phyloP scores from a whole-genome alignment of 2,113 vertebrate genomes.

The Bubo blakistoni region DNA sequence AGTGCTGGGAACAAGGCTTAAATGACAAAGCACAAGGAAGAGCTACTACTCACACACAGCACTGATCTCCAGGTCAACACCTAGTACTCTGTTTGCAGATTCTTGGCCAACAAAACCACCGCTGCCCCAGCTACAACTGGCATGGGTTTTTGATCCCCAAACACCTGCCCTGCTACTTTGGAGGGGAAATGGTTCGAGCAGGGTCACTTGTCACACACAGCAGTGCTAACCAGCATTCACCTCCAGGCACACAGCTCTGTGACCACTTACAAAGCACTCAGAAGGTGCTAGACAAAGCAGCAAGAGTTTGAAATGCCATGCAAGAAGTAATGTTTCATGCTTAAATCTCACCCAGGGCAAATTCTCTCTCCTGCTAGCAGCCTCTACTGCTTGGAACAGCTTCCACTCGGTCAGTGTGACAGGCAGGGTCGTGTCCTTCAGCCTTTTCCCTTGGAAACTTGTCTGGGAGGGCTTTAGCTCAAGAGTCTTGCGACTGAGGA shows the following conservation, averaged over 20 bases:
- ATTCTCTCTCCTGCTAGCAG: conserved; percentile 70
- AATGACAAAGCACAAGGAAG: neutral
- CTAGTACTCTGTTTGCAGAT: neutral
- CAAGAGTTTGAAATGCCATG: neutral
- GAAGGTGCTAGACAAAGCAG: neutral
- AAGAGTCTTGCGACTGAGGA: conserved; percentile 73
- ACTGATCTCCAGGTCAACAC: neutral
- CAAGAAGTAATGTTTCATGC: neutral
- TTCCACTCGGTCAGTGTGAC: conserved; percentile 78
- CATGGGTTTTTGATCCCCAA: neutral
- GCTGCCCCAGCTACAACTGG: neutral
- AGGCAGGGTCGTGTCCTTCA: conserved; percentile 76
- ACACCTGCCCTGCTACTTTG: neutral
- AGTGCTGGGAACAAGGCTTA: neutral
- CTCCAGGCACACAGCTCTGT: neutral
- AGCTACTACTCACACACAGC: neutral
- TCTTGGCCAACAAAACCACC: neutral
- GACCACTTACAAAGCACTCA: neutral
- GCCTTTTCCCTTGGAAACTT: conserved; percentile 49
- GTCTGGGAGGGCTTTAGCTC: conserved; percentile 69
- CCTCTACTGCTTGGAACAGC: conserved; percentile 72
- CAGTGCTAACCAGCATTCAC: neutral
- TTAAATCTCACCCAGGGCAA: conserved; percentile 71
- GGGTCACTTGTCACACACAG: neutral
- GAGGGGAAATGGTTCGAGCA: neutral